Base-by-base conservation (phyloP, 2,888 invertebrate genomes). In the Theodoxus fluviatilis region DNA sequence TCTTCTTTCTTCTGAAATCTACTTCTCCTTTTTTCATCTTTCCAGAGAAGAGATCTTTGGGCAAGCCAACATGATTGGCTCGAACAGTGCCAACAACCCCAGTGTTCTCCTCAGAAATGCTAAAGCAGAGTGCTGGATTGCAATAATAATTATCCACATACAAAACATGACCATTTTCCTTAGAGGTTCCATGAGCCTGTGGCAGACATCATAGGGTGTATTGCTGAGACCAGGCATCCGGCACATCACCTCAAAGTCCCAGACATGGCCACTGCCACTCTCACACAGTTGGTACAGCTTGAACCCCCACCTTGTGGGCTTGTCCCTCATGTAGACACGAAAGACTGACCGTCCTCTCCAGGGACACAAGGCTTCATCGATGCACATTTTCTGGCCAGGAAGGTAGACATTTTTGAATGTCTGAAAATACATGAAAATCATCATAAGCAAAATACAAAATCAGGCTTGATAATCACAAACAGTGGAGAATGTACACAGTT, bases 61-160 rank as follows among this genome's bases (percentile, higher is more conserved):
- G 71, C 37, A 71, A 6, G 47, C 68, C 61, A 12, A 71, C 59
- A n/a, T 38, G 59, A 31, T 68, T 68, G 1, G 64, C 3, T 0
- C 49, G 37, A 7, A 71, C 71, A 12, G 66, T 71, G 22, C 72
- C 69, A 3, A 69, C 67, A 15, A 61, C 40, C 33, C 12, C 40
- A 28, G 67, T 72, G 33, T 72, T 63, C 7, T 3, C 25, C 4
- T 40, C 66, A 31, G 37, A 22, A 15, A 69, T 61, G 3, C 9
- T 37, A 7, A 43, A 7, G 9, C 33, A 43, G 33, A 72, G 22
- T 3, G 22, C 31, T 6, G 72, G 72, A 37, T 28, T 22, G n/a
- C 69, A 70, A n/a, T 67, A 72, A 33, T 72, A 72, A 28, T 70
- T 72, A 47, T 72, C 72, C 28, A 64, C 67, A 67, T 47, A 72